Percentiles rank a stretch among this genome's conserved stretches.
Conservation (phyloP, 1,140 invertebrate species). For the Pteromalus puparum region DNA sequence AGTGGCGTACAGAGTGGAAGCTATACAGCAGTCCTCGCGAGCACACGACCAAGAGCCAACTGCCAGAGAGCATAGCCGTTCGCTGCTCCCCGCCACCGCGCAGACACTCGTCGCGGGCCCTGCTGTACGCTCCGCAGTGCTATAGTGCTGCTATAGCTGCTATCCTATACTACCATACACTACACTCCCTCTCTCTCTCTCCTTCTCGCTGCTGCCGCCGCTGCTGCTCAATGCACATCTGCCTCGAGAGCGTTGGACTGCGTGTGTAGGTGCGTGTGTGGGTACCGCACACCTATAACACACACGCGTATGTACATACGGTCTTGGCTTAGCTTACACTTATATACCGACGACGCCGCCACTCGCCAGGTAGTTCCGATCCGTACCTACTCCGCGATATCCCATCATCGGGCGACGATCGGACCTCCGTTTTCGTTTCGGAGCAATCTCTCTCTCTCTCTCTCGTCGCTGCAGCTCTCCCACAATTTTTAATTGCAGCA, state of each 20-base stretch:
- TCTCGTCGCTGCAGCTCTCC: too few species aligned
- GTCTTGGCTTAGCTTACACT: too few species aligned
- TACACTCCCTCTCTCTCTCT: slow-evolving; percentile 1
- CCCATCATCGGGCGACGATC: too few species aligned
- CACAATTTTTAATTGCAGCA: too few species aligned
- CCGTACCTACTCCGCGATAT: too few species aligned
- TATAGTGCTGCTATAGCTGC: neutral
- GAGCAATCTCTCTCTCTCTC: too few species aligned
- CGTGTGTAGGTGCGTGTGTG: neutral
- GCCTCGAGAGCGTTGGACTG: neutral
- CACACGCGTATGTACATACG: too few species aligned
- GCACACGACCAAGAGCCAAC: slow-evolving; percentile 45
- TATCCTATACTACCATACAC: neutral
- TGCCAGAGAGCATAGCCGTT: slow-evolving; percentile 15
- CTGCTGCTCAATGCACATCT: slow-evolving; percentile 5
- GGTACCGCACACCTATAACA: too few species aligned
- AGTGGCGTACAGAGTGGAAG: neutral
- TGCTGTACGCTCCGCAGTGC: neutral
- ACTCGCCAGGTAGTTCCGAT: neutral
- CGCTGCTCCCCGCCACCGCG: neutral
- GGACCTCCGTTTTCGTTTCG: neutral
- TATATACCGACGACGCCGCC: neutral
- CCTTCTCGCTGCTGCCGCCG: neutral
- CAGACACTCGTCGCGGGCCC: neutral
- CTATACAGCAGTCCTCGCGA: slow-evolving; percentile 26